Conservation (phyloP, 2,113 vertebrate species). For the Etheostoma spectabile region DNA sequence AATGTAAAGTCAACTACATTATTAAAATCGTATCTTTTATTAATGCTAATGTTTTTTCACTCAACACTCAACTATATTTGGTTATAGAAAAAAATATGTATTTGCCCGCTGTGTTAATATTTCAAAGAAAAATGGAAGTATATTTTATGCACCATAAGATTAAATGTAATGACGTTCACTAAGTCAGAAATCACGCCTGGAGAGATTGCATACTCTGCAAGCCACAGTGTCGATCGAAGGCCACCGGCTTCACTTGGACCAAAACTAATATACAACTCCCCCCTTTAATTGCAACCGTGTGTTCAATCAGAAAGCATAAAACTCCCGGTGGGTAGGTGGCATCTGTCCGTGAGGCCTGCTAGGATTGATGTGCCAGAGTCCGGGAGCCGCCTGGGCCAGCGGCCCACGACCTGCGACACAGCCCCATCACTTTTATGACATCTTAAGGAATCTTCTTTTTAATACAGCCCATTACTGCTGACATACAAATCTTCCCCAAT, state of each 20-base stretch:
- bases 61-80: not conserved
- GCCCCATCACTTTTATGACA: constrained; percentile 86
- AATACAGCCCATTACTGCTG: constrained; percentile 99
- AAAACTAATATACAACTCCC: constrained; percentile 81
- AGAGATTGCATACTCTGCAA: constrained; percentile 71
- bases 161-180: constrained; percentile 47
- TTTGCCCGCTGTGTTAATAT: constrained; percentile 10
- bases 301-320: constrained; percentile 85
- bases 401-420: constrained; percentile 63
- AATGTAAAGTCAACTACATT: not conserved
- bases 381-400: constrained; percentile 56
- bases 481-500: constrained; percentile 99
- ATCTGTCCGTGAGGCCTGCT: constrained; percentile 74
- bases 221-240: constrained; percentile 65
- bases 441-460: constrained; percentile 98
- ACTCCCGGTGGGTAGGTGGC: constrained; percentile 76
- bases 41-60: not conserved
- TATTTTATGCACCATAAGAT: constrained; percentile 37
- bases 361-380: constrained; percentile 82
- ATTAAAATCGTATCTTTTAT: not conserved
- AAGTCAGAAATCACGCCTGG: constrained; percentile 64
- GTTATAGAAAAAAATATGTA: not conserved
- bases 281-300: constrained; percentile 79
- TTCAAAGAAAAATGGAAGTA: constrained; percentile 20
- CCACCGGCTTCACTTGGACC: constrained; percentile 55